These are phyloP conservation scores for Corythoichthys intestinalis DNA, from an alignment of 2,113 vertebrate species.

Conservation along the genomic window DNA sequence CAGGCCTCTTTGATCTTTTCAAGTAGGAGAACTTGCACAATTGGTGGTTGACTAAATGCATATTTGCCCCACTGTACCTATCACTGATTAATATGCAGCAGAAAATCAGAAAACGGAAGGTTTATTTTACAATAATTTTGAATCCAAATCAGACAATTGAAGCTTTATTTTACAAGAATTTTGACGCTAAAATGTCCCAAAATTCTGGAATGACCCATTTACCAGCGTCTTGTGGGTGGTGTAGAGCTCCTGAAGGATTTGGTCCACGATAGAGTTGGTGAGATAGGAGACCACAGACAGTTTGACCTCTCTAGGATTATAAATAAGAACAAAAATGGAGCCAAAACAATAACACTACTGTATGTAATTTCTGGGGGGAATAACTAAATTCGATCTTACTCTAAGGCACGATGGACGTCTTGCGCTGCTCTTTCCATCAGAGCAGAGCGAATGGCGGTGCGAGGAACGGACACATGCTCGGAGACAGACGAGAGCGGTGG, in stretches of 20 bases:
- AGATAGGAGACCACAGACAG: slow-evolving; percentile 86
- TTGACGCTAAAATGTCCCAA: slow-evolving; percentile 4
- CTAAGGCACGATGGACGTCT: slow-evolving; percentile 85
- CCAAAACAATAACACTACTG: slow-evolving; percentile 3
- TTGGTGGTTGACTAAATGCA: too few species aligned
- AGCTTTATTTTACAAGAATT: too few species aligned
- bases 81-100: too few species aligned
- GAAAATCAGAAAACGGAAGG: too few species aligned
- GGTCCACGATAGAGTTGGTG: slow-evolving; percentile 88
- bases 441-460: slow-evolving; percentile 81
- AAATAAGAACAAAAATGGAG: slow-evolving; percentile 17
- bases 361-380: too few species aligned
- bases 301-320: slow-evolving; percentile 79
- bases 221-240: slow-evolving; percentile 84
- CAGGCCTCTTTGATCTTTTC: too few species aligned
- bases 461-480: slow-evolving; percentile 81
- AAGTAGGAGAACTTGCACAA: too few species aligned
- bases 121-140: too few species aligned
- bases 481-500: slow-evolving; percentile 82
- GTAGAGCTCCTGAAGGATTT: slow-evolving; percentile 85
- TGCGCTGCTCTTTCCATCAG: slow-evolving; percentile 77
- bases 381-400: slow-evolving; percentile 40
- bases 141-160: too few species aligned
- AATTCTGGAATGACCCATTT: slow-evolving; percentile 48
- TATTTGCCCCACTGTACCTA: too few species aligned